Evolutionary conservation across 2,888 invertebrate genomes (phyloP), one percentile per base, ranked within the genome.

Genomic region (Pemphredon lugubris): DNA sequence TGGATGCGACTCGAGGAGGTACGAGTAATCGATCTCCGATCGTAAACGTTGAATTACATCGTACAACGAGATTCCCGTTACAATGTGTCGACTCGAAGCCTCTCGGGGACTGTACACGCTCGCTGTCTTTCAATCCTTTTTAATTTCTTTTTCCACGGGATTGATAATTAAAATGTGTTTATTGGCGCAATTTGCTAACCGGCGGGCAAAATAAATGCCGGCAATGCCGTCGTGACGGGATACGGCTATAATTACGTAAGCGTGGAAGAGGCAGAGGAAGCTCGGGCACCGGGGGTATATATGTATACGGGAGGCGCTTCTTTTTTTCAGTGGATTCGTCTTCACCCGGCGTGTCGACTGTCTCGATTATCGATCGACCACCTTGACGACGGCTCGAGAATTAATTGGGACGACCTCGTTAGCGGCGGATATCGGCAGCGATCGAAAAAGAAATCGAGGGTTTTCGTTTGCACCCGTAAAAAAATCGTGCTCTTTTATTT

Each of bases 361-460:
- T 76, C 75, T 55, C 61, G 77, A 77, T 77, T 77, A 77, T 77
- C 77, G 74, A 77, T 77, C 77, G 77, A 77, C 77, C 77, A 77
- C 77, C 77, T 76, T 77, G 77, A 77, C 77, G 77, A 77, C 77
- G 77, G 77, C 77, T 71, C 60, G 71, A 45, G 77, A 77, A 77
- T 77, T 77, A 77, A 77, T 77, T 77, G 77, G 77, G 77, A 77
- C 77, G 77, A 77, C 77, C 77, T 77, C 77, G 77, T 77, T 77
- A 77, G 77, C 69, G 77, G 70, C 53, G 77, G 74, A 77, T 77
- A 77, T 77, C 77, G 74, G 51, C 63, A 42, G 61, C 73, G 61
- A 76, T 77, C 77, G 77, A 76, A 68, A 76, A 77, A 70, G 66
- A 77, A 76, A 77, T 75, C 61, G 45, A 45, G 59, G 69, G 47